Percentiles rank a stretch among this genome's conserved stretches.
Conservation (phyloP, 2,113 vertebrate genomes). For the Bufo bufo region DNA sequence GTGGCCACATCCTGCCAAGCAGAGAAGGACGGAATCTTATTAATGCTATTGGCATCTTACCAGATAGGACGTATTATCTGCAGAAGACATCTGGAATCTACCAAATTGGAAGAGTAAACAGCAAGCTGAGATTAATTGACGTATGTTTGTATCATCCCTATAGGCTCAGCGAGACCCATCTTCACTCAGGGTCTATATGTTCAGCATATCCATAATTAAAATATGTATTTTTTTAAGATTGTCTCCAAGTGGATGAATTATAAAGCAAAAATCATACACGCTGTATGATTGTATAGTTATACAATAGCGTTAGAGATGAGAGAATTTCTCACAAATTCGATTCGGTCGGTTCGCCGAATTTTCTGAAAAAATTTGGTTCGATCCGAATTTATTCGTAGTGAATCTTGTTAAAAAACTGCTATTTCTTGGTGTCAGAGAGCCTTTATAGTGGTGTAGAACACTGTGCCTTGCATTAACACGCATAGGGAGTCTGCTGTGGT, state of each 20-base stretch:
- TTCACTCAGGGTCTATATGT: background rate
- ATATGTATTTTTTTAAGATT: background rate
- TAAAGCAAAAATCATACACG: too few relatives aligned
- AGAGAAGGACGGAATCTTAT: slow-evolving; percentile 21
- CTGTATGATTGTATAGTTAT: too few relatives aligned
- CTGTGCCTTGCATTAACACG: too few relatives aligned
- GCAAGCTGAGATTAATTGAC: slow-evolving; percentile 33
- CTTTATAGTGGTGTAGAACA: too few relatives aligned
- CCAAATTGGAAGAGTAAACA: slow-evolving; percentile 35
- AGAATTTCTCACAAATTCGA: too few relatives aligned
- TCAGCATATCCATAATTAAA: background rate
- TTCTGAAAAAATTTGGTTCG: too few relatives aligned
- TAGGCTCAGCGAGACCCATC: background rate
- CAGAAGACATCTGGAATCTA: slow-evolving; percentile 21
- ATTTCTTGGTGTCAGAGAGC: too few relatives aligned
- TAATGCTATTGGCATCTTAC: slow-evolving; percentile 23
- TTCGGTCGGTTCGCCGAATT: too few relatives aligned
- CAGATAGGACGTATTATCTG: slow-evolving; percentile 15
- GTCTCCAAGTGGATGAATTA: background rate
- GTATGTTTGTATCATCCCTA: slow-evolving; percentile 9
- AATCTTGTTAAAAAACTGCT: too few relatives aligned
- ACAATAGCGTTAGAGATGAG: too few relatives aligned
- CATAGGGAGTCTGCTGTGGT: too few relatives aligned
- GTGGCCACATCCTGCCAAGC: slow-evolving; percentile 13
- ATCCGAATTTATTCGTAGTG: too few relatives aligned